Evolutionary conservation across 1,140 invertebrate genomes (phyloP).

Genomic region (Patella vulgata): DNA sequence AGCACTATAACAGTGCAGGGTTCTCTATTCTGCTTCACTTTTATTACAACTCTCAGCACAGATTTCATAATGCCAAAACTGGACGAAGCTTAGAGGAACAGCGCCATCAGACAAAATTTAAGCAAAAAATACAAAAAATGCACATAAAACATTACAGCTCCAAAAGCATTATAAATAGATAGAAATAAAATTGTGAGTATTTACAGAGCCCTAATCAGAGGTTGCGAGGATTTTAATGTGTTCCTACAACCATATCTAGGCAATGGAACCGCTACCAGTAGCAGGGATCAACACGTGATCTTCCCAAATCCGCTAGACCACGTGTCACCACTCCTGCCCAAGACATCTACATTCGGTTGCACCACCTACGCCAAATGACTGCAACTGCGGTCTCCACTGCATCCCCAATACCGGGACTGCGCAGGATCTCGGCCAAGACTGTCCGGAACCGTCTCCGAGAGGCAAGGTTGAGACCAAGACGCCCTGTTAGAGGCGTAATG

Average conservation of each 20-base stretch:
- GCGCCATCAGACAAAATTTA: constrained; percentile 13
- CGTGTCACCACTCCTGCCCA: constrained; percentile 5
- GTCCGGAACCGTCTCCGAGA: constrained; percentile 8
- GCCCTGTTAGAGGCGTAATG: constrained; percentile 5
- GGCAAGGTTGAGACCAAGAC: constrained; percentile 3
- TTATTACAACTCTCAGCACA: too few relatives aligned
- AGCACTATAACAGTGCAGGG: too few relatives aligned
- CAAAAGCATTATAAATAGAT: too few relatives aligned
- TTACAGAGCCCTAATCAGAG: constrained; percentile 1
- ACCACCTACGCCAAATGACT: too few relatives aligned
- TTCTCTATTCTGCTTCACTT: too few relatives aligned
- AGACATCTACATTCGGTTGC: too few relatives aligned
- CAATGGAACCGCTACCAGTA: constrained; percentile 5
- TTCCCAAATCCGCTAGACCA: constrained; percentile 10
- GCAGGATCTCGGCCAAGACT: constrained; percentile 17
- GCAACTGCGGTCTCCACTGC: constrained; percentile 11
- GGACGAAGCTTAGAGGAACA: constrained; percentile 11
- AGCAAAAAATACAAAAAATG: constrained; percentile 13
- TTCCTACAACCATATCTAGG: constrained; percentile 12
- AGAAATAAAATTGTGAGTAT: too few relatives aligned
- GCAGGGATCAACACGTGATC: too few relatives aligned
- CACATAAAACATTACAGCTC: too few relatives aligned
- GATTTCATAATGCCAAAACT: too few relatives aligned
- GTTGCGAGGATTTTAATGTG: too few relatives aligned
- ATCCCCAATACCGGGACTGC: constrained; percentile 10